These are phyloP conservation scores for Hydraecia micacea DNA, from an alignment of 2,888 invertebrate species.

Conservation along the genomic window DNA sequence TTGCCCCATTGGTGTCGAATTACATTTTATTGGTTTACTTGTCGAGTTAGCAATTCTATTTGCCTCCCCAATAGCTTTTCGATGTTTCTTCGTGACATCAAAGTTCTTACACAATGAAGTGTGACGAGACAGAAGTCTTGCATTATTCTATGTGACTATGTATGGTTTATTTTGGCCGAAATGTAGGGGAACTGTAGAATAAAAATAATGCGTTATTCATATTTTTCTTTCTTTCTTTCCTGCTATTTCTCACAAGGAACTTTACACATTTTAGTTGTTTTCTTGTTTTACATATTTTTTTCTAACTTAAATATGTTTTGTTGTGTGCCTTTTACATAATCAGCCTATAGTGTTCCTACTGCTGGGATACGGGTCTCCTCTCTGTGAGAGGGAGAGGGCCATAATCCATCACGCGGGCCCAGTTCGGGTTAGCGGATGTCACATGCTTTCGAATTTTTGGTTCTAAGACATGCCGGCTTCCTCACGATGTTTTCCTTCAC, in stretches of 20 bases:
- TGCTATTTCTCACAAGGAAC: neutral
- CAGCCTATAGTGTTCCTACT: too few relatives aligned
- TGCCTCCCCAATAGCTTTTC: constrained; percentile 45
- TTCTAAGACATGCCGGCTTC: too few relatives aligned
- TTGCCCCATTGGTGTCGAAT: constrained; percentile 39
- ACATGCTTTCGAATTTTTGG: too few relatives aligned
- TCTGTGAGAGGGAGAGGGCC: too few relatives aligned
- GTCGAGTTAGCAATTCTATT: constrained; percentile 56
- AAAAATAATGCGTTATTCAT: constrained; percentile 45
- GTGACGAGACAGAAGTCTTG: constrained; percentile 28
- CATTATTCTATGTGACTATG: constrained; percentile 32
- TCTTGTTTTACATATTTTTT: neutral
- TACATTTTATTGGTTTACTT: constrained; percentile 62
- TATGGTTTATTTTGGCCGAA: constrained; percentile 40
- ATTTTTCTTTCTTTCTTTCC: neutral
- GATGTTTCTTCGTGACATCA: constrained; percentile 32
- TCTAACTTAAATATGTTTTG: neutral
- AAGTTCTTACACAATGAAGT: constrained; percentile 32
- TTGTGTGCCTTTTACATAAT: neutral
- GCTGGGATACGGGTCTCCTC: too few relatives aligned
- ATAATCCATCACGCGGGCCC: too few relatives aligned
- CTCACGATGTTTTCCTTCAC: too few relatives aligned
- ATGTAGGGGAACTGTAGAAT: constrained; percentile 14
- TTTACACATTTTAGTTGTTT: neutral
- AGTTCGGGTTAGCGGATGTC: too few relatives aligned